Base-by-base conservation (phyloP, 1,140 invertebrate genomes). In the Pseudomyrmex pallidus region DNA sequence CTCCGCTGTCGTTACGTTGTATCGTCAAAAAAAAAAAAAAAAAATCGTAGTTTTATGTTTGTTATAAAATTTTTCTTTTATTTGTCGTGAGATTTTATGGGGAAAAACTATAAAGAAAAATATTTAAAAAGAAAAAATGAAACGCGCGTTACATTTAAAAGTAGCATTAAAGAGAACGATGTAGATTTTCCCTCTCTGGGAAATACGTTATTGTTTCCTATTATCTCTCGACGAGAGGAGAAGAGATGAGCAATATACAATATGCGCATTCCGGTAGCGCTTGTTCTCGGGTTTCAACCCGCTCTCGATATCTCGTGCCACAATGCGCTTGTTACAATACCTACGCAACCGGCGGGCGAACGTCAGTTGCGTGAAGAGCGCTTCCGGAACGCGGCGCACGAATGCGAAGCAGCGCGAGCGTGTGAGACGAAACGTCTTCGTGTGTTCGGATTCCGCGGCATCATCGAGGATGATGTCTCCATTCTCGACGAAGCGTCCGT, bases 381-480 rank as follows among this genome's bases (percentile, higher is more conserved):
- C 59, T 86, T 86, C 86, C 86, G 86, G 84, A 84, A 87, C 64
- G 78, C 63, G 68, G 22, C 46, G 13, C 44, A 9, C 57, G 17
- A 61, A 68, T 35, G 59, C 20, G 64, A 35, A 52, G 22, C 9
- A 48, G 12, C 44, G 46, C 7, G 67, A 25, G 15, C 62, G 25
- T 25, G 67, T 54, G 66, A 80, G 72, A 82, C 68, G 62, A 85
- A 82, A 82, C 25, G n/a, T n/a, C 63, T 73, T 22, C 15, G 59
- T n/a, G n/a, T n/a, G n/a, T 50, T 74, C 82, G 70, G 77, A 88
- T 88, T 80, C 74, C 82, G 22, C 64, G 54, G 52, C 57, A 74
- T 82, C 78, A 74, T 82, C 78, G 61, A 61, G 57, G 48, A 82
- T 82, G 78, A 82, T 82, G 78, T 82, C 78, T 84, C 63, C 76